These are phyloP conservation scores for Hystrix brachyura DNA, from an alignment of 2,113 vertebrate genomes.

Conservation along the genomic window DNA sequence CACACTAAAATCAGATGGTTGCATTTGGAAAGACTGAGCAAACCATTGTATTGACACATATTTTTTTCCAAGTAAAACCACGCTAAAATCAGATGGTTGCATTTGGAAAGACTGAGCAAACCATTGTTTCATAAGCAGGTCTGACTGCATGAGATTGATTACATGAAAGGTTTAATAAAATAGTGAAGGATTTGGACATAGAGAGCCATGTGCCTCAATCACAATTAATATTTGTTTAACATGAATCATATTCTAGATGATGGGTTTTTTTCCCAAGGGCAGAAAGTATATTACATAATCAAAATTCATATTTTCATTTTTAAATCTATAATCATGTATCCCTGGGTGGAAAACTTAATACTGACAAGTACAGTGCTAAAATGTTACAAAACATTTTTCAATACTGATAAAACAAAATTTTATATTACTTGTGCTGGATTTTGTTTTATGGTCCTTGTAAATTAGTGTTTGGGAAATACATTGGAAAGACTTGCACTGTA, in stretches of 20 bases:
- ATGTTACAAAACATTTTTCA: conserved; percentile 66
- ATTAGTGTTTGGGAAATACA: conserved; percentile 61
- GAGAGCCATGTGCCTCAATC: not conserved
- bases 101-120: not conserved
- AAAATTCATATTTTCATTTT: conserved; percentile 50
- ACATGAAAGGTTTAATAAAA: not conserved
- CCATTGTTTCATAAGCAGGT: not conserved
- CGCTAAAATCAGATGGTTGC: not conserved
- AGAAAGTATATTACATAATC: not conserved
- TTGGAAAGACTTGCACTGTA: conserved; percentile 41
- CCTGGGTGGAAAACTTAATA: not conserved
- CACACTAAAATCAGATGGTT: not conserved
- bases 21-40: not conserved
- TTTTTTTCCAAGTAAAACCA: not conserved
- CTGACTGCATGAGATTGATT: not conserved
- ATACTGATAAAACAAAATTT: conserved; percentile 67
- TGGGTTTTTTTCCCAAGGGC: conserved; percentile 34
- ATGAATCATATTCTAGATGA: not conserved
- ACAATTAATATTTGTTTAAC: conserved; percentile 13
- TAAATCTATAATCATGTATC: conserved; percentile 15
- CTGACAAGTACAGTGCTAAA: conserved; percentile 36
- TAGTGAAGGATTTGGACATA: not conserved
- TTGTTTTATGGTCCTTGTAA: conserved; percentile 47
- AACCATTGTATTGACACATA: not conserved
- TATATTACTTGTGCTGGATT: conserved; percentile 57